These are phyloP conservation scores for Potamarius usumacintae DNA, from an alignment of 2,113 vertebrate species.

Conservation along the genomic window DNA sequence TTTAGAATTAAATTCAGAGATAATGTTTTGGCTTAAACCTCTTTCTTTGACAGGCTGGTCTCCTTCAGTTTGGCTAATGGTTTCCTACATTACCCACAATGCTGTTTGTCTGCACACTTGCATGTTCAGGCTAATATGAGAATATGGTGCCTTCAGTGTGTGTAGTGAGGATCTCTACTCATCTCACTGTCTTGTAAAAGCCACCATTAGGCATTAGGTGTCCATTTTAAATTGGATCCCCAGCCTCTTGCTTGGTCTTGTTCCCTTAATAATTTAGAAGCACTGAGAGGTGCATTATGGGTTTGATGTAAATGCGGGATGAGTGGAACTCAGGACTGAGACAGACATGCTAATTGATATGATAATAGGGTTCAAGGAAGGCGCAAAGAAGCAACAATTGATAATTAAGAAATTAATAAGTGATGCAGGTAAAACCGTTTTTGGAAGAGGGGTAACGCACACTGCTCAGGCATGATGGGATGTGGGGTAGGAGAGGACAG, in stretches of 20 bases:
- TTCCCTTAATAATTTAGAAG: conserved; percentile 74
- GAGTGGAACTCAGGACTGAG: conserved; percentile 73
- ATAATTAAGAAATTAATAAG: conserved; percentile 74
- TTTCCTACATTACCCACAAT: conserved; percentile 18
- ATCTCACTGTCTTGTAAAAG: conserved; percentile 52
- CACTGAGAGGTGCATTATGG: conserved; percentile 68
- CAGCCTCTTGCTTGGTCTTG: conserved; percentile 69
- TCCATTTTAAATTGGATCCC: conserved; percentile 77
- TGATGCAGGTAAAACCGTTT: conserved; percentile 72
- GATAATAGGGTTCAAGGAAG: conserved; percentile 69
- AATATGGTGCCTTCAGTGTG: not conserved
- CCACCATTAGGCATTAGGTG: conserved; percentile 72
- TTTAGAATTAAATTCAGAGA: not conserved
- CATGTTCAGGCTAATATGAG: not conserved
- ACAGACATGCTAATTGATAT: conserved; percentile 76
- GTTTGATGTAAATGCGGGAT: conserved; percentile 73
- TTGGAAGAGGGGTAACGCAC: conserved; percentile 57
- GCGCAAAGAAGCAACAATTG: conserved; percentile 72
- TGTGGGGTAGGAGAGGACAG: conserved; percentile 41
- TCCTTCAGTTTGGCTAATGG: not conserved
- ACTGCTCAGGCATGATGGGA: conserved; percentile 40
- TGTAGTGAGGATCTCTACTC: conserved; percentile 20
- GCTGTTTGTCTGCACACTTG: not conserved
- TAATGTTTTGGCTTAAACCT: not conserved
- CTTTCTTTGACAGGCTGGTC: not conserved